Evolutionary conservation across 2,888 invertebrate genomes (phyloP).

Genomic region (Polydrusus tereticollis): DNA sequence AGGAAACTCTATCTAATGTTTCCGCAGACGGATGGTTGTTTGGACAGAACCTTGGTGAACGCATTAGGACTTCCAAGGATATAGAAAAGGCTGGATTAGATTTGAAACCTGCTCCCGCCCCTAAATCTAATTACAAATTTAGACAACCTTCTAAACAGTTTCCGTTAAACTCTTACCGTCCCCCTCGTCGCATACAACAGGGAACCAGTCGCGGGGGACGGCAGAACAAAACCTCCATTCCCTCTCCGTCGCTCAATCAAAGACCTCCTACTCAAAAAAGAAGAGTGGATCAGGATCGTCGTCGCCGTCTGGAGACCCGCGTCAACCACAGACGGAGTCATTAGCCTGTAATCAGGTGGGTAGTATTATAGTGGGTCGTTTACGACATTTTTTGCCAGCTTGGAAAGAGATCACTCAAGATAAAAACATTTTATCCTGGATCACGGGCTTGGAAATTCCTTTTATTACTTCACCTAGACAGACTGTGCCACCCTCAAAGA

Average conservation of each 20-base stretch:
- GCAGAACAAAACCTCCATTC: neutral
- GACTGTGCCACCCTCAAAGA: conserved; percentile 8
- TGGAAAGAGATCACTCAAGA: conserved; percentile 33
- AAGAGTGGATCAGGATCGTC: conserved; percentile 2
- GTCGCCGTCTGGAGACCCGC: neutral
- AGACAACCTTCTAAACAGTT: conserved; percentile 11
- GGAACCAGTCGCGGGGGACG: conserved; percentile 36
- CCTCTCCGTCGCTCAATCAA: neutral
- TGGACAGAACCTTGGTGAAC: conserved; percentile 35
- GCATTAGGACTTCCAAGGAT: conserved; percentile 26
- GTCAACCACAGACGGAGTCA: conserved; percentile 16
- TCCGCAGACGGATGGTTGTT: conserved; percentile 38
- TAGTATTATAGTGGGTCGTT: conserved; percentile 13
- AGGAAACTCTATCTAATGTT: conserved; percentile 23
- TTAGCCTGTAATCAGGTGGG: conserved; percentile 7
- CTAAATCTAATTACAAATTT: neutral
- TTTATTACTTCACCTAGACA: conserved; percentile 25
- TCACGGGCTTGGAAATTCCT: conserved; percentile 28
- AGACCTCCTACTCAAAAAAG: neutral
- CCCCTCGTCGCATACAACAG: conserved; percentile 37
- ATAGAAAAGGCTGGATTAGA: conserved; percentile 29
- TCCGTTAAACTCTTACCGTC: conserved; percentile 35
- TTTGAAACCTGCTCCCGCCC: conserved; percentile 13
- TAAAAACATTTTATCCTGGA: conserved; percentile 34
- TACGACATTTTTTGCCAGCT: conserved; percentile 12